These are phyloP conservation scores for Branchellion lobata DNA, from an alignment of 2,888 invertebrate species.

Conservation along the genomic window DNA sequence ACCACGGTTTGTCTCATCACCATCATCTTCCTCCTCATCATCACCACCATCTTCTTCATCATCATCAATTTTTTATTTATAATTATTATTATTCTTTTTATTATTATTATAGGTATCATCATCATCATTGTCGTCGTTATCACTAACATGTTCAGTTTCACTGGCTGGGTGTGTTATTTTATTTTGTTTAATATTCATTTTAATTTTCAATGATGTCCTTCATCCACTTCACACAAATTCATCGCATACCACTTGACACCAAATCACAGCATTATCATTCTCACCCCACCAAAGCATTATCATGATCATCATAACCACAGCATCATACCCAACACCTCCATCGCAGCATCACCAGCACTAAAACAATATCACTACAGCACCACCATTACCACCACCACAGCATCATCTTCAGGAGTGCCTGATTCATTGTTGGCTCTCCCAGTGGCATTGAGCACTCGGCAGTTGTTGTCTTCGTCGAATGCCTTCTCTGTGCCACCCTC, in stretches of 20 bases:
- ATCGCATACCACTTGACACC: too few relatives aligned
- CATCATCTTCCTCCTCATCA: background rate
- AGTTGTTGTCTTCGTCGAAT: constrained; percentile 16
- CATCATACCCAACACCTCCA: too few relatives aligned
- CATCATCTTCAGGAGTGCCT: constrained; percentile 59
- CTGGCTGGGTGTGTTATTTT: too few relatives aligned
- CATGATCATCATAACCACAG: too few relatives aligned
- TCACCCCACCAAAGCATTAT: too few relatives aligned
- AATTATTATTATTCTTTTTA: too few relatives aligned
- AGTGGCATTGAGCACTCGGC: background rate
- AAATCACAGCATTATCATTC: too few relatives aligned
- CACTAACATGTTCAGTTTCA: too few relatives aligned
- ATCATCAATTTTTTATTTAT: background rate
- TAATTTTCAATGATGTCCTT: constrained; percentile 69
- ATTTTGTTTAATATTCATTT: background rate
- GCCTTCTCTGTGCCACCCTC: too few relatives aligned
- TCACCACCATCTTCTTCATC: background rate
- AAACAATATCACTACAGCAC: constrained; percentile 82
- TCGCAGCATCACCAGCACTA: too few relatives aligned
- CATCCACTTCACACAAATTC: constrained; percentile 95
- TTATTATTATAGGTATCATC: too few relatives aligned
- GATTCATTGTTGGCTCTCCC: constrained; percentile 22
- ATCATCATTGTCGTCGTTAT: too few relatives aligned
- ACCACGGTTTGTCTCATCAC: background rate
- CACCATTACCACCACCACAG: constrained; percentile 86